phyloP scores from a whole-genome alignment of 2,113 vertebrate species.

The Campylorhamphus procurvoides region DNA sequence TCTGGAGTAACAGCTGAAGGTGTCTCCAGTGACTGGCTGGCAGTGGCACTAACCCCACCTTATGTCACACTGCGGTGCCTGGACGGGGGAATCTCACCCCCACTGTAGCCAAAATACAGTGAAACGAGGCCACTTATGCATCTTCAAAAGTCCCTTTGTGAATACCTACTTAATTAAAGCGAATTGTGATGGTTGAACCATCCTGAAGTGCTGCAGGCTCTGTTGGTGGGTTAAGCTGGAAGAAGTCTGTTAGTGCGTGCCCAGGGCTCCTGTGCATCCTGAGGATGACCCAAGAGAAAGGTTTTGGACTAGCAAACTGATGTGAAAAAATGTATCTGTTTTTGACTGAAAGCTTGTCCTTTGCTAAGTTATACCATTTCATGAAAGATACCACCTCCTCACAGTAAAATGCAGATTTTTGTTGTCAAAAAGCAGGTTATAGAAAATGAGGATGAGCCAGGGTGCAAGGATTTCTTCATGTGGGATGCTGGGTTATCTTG shows the following conservation, averaged over 20 bases:
- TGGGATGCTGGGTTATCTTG: not conserved
- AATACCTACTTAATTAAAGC: not conserved
- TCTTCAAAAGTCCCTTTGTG: not conserved
- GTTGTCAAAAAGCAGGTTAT: not conserved
- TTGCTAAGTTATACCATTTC: not conserved
- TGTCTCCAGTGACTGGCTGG: not conserved
- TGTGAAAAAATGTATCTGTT: not conserved
- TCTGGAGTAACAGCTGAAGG: not conserved
- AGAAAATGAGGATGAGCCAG: not conserved
- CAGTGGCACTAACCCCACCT: not conserved
- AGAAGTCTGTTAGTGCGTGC: not conserved
- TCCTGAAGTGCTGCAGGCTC: not conserved
- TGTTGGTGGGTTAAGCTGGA: not conserved
- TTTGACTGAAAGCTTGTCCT: not conserved
- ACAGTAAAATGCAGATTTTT: not conserved
- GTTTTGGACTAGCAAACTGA: not conserved
- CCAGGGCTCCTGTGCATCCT: not conserved
- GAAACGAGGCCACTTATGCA: not conserved
- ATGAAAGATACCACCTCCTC: not conserved
- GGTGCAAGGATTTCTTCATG: not conserved
- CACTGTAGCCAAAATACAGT: not conserved
- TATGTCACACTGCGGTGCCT: not conserved
- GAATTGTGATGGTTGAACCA: not conserved
- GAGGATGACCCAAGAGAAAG: not conserved
- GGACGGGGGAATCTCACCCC: not conserved